A percentile compares a stretch with the other conserved stretches of the same genome.
Conservation (phyloP, 2,113 vertebrate genomes). For the Tautogolabrus adspersus region DNA sequence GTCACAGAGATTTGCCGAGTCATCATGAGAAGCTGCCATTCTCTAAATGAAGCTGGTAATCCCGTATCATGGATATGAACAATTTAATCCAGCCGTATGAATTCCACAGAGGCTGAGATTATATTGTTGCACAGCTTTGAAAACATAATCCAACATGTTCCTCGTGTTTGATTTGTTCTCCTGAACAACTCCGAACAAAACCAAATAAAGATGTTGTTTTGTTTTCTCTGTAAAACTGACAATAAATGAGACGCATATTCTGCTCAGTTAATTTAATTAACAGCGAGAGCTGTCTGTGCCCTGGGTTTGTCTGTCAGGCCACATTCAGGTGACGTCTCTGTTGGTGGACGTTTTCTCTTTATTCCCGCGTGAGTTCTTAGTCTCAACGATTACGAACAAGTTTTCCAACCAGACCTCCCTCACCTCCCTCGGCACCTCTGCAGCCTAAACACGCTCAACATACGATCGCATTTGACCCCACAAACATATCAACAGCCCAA, state of each 20-base stretch:
- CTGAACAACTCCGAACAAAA: background rate
- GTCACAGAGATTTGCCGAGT: background rate
- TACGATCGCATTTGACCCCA: too few species aligned
- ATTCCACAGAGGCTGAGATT: background rate
- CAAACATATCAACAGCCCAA: too few species aligned
- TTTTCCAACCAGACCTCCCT: too few species aligned
- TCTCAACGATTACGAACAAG: too few species aligned
- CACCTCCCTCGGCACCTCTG: too few species aligned
- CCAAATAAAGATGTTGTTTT: background rate
- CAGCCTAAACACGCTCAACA: too few species aligned
- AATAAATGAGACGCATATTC: background rate
- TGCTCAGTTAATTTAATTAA: background rate
- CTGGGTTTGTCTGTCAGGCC: too few species aligned
- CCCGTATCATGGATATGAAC: slow-evolving; percentile 27
- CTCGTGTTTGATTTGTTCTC: background rate
- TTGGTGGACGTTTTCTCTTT: too few species aligned
- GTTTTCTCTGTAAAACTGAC: background rate
- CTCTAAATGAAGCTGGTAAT: slow-evolving; percentile 42
- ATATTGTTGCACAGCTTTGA: background rate
- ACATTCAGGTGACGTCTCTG: too few species aligned
- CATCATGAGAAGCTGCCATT: slow-evolving; percentile 11
- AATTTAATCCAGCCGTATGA: slow-evolving; percentile 9
- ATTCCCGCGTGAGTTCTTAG: too few species aligned
- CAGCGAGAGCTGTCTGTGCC: background rate
- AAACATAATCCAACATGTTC: background rate